Conservation (phyloP, 2,113 vertebrate species). For the Megaceryle torquata region DNA sequence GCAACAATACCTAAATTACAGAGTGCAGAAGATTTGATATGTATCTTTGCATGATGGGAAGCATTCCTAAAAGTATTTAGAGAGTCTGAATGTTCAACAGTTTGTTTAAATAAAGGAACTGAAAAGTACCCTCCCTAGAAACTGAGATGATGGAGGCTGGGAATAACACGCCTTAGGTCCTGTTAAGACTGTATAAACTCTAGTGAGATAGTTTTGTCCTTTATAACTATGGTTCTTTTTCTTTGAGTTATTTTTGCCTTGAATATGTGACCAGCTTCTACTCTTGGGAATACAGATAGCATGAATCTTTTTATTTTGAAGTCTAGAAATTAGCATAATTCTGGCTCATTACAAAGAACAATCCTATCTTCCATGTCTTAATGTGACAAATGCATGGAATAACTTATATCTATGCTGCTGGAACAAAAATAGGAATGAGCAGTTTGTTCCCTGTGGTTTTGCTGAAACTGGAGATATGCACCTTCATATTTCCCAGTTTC, state of each 20-base stretch:
- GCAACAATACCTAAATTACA: background rate
- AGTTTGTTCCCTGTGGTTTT: background rate
- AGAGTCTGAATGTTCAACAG: background rate
- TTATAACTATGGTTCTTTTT: background rate
- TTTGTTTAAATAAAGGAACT: background rate
- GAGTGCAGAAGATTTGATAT: background rate
- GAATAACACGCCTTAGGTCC: background rate
- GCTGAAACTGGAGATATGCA: background rate
- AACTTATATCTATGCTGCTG: background rate
- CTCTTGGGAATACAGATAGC: background rate
- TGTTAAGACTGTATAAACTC: background rate
- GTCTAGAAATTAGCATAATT: background rate
- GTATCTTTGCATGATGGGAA: background rate
- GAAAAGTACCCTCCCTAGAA: background rate
- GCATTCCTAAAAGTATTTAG: background rate
- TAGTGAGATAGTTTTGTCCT: background rate
- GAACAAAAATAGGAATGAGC: background rate
- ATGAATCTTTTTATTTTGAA: background rate
- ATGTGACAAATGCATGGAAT: background rate
- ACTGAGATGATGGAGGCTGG: background rate
- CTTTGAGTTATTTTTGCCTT: background rate
- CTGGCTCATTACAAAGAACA: background rate
- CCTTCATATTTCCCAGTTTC: background rate
- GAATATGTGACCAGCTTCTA: background rate
- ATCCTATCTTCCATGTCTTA: background rate